These are phyloP conservation scores for Xestobium rufovillosum DNA, from an alignment of 2,888 invertebrate genomes.

Conservation along the genomic window DNA sequence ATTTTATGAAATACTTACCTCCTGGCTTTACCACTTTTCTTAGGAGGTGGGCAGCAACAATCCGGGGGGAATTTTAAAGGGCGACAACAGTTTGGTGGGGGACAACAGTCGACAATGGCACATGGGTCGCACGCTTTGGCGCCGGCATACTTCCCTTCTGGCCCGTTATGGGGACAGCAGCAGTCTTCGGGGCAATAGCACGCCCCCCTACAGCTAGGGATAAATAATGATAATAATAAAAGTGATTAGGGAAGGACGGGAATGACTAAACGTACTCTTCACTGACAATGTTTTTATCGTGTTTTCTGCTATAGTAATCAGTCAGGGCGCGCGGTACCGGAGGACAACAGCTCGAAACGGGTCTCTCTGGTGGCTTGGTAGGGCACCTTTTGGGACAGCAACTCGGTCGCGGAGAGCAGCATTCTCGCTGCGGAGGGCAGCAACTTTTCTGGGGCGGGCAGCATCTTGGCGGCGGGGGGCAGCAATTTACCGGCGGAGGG, in stretches of 20 bases:
- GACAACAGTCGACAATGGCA: constrained; percentile 15
- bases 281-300: constrained; percentile 12
- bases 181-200: constrained; percentile 26
- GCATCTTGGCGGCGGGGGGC: not conserved
- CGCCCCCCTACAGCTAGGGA: constrained; percentile 17
- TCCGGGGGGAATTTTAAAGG: constrained; percentile 11
- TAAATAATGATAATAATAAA: not conserved
- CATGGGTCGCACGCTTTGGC: constrained; percentile 20
- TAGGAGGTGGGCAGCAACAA: constrained; percentile 9
- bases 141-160: constrained; percentile 20
- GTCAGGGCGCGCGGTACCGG: constrained; percentile 25
- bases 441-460: not conserved
- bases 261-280: constrained; percentile 4
- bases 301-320: constrained; percentile 29
- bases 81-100: constrained; percentile 11
- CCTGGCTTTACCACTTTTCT: not conserved
- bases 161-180: constrained; percentile 19
- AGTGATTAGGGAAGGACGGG: not conserved
- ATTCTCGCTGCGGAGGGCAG: not conserved
- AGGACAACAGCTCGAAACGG: constrained; percentile 20
- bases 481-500: not conserved
- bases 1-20: too few relatives aligned
- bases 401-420: not conserved
- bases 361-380: constrained; percentile 4
- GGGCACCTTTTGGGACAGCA: constrained; percentile 1